phyloP scores from a whole-genome alignment of 2,797 vertebrate genomes.

The Muscicapa striata region DNA sequence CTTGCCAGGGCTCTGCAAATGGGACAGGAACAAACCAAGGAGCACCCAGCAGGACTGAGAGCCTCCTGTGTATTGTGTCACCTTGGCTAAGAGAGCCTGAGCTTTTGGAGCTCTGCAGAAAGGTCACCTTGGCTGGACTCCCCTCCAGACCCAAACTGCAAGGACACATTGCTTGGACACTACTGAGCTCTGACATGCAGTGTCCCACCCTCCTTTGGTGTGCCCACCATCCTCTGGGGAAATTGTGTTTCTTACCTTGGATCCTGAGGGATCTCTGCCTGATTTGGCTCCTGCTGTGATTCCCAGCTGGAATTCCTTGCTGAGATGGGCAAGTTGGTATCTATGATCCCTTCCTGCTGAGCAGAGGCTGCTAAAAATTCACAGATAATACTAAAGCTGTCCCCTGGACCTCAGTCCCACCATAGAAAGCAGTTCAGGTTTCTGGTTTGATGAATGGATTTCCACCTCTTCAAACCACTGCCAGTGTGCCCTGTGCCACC shows the following conservation, averaged over 20 bases:
- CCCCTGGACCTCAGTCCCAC: not conserved
- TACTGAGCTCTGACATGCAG: rapidly evolving
- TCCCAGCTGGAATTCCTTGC: not conserved
- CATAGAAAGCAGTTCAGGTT: not conserved
- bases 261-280: not conserved
- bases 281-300: not conserved
- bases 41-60: not conserved
- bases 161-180: not conserved
- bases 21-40: not conserved
- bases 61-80: not conserved
- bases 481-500: not conserved
- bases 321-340: not conserved
- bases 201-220: not conserved
- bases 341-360: not conserved
- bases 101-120: not conserved
- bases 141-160: not conserved
- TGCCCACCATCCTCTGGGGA: not conserved
- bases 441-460: not conserved
- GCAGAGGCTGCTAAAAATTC: not conserved
- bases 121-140: not conserved
- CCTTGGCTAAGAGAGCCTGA: not conserved
- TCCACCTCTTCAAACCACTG: not conserved
- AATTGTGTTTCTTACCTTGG: not conserved
- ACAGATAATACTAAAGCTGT: not conserved
- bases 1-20: not conserved